Base-by-base conservation (phyloP, 2,888 invertebrate species). In the Meta bourneti region DNA sequence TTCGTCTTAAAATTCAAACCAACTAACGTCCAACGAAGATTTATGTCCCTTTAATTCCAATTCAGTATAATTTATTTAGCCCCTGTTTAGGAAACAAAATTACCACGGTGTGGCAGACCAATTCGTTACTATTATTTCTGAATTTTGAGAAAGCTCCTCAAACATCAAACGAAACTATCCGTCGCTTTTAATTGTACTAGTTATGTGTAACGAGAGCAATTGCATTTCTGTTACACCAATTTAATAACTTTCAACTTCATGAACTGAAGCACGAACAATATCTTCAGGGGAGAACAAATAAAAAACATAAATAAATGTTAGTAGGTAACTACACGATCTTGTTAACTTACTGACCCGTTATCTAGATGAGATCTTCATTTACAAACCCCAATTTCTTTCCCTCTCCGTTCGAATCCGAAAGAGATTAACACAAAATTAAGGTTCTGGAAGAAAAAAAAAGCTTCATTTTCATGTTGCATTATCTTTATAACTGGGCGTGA, bases 401-500 rank as follows among this genome's bases (percentile, higher is more conserved):
- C 34, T 34, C 34, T 34, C 34, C 34, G 20, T 34, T 34, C 19
- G 87, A 78, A 78, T 70, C 70, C 54, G 20, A 70, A 51, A 70
- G 70, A 75, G n/a, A 84, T 69, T 75, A 69, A 77, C 86, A 19
- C 6, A 69, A 70, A 86, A 69, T 86, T 49, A 51, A 61, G 61
- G 8, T 16, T 61, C 61, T 11, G 7, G 16, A 8, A 6, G 5
- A 0, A 20, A 52, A 52, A 90, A 80, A 88, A 88, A 71, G 34
- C 34, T 80, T 52, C 19, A 20, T 81, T 84, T 61, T 84, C 79
- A 19, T 51, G 34, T 16, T 16, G 78, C n/a, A 83, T 91, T 87
- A 87, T 87, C 78, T 83, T 61, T 83, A 78, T 87, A 79, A 86
- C 83, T 79, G 87, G 83, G 87, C 87, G 91, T 91, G 91, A 87